These are phyloP conservation scores for Leistus spinibarbis DNA, from an alignment of 2,888 invertebrate species.

Conservation along the genomic window DNA sequence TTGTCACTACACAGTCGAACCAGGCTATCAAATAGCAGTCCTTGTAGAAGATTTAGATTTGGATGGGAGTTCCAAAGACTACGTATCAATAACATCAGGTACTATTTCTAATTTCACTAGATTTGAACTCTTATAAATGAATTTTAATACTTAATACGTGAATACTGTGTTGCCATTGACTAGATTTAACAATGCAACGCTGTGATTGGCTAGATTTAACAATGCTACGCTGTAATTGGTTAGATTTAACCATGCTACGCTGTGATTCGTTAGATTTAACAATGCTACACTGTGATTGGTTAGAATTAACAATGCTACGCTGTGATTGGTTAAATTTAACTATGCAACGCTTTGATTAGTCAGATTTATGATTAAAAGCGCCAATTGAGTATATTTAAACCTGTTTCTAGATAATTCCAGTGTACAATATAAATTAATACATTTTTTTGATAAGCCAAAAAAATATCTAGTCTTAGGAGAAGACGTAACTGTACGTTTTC, in stretches of 20 bases:
- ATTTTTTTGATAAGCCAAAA: background rate
- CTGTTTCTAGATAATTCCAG: background rate
- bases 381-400: background rate
- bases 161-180: no score
- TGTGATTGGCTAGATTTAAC: no score
- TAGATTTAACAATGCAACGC: no score
- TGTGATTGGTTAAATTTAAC: background rate
- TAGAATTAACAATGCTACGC: background rate
- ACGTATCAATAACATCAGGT: conserved; percentile 43
- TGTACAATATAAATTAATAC: background rate
- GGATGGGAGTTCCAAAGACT: conserved; percentile 37
- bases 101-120: background rate
- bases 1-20: background rate
- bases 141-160: no score
- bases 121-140: background rate
- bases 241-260: no score
- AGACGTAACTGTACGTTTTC: background rate
- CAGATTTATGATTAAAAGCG: background rate
- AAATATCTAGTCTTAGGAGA: background rate
- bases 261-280: no score
- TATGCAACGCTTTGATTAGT: no score
- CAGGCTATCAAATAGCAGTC: conserved; percentile 46
- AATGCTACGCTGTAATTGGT: no score
- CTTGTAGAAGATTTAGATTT: conserved; percentile 39
- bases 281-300: background rate